These are phyloP conservation scores for Goniozus legneri DNA, from an alignment of 1,140 invertebrate genomes.

Conservation along the genomic window DNA sequence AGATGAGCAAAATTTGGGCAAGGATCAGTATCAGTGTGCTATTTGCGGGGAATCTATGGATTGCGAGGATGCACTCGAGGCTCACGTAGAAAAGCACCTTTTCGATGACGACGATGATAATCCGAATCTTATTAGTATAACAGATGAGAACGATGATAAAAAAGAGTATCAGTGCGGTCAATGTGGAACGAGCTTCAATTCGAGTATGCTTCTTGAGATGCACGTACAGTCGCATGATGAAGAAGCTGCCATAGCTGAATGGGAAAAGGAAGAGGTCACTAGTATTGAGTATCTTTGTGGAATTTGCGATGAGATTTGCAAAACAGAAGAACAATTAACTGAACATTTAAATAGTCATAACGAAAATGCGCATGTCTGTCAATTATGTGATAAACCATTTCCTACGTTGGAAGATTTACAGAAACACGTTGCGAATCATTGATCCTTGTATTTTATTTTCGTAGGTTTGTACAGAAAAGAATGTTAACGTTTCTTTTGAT, in stretches of 20 bases:
- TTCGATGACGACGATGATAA: conserved; percentile 47
- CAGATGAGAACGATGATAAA: conserved; percentile 12
- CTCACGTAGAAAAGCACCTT: conserved; percentile 44
- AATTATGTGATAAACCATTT: conserved; percentile 46
- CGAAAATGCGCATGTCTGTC: conserved; percentile 36
- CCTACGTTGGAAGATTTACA: conserved; percentile 38
- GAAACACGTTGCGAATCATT: conserved; percentile 43
- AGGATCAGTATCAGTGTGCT: conserved; percentile 44
- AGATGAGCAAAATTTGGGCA: conserved; percentile 28
- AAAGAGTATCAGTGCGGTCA: conserved; percentile 34
- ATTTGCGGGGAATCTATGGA: conserved; percentile 43
- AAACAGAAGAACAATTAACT: conserved; percentile 29
- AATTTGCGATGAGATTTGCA: conserved; percentile 41
- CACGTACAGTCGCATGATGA: conserved; percentile 46
- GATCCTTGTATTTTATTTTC: too few relatives aligned
- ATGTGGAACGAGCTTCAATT: conserved; percentile 34
- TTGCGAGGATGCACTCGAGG: conserved; percentile 37
- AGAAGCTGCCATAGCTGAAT: conserved; percentile 41
- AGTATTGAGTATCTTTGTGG: conserved; percentile 20
- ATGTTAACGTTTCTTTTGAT: background rate
- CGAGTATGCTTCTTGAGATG: conserved; percentile 40
- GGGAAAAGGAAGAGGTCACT: conserved; percentile 34
- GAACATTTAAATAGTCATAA: conserved; percentile 43
- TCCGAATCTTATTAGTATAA: conserved; percentile 42
- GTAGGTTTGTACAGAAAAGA: too few relatives aligned